Percentiles rank a stretch among this genome's conserved stretches.
These are phyloP conservation scores for Microcebus jonahi DNA, from an alignment of 2,113 vertebrate species.

Conservation along the genomic window DNA sequence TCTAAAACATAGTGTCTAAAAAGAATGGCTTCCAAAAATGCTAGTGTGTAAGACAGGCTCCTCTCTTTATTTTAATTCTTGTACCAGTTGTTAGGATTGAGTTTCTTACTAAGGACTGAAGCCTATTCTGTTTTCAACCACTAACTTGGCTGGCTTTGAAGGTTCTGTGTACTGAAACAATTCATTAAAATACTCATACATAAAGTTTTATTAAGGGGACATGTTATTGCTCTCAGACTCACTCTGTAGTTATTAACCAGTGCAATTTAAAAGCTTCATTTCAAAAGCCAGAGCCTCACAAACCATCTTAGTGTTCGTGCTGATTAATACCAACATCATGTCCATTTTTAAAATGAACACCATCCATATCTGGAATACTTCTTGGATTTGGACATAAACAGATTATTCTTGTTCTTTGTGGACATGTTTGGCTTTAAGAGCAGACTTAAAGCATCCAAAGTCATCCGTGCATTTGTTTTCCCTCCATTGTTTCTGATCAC, in stretches of 20 bases:
- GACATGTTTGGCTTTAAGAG: background rate
- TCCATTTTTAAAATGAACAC: background rate
- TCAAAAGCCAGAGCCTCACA: slow-evolving; percentile 26
- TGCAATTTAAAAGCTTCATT: slow-evolving; percentile 60
- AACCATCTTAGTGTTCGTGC: background rate
- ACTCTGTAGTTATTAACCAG: slow-evolving; percentile 29
- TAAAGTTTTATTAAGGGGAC: slow-evolving; percentile 69
- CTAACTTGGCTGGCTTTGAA: slow-evolving; percentile 61
- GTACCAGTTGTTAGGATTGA: slow-evolving; percentile 62
- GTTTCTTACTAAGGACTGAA: slow-evolving; percentile 63
- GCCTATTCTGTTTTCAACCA: slow-evolving; percentile 65
- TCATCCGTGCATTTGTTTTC: background rate
- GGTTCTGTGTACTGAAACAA: slow-evolving; percentile 49
- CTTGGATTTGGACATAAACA: background rate
- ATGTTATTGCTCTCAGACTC: slow-evolving; percentile 22
- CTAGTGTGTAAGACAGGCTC: background rate
- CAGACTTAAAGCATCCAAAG: background rate
- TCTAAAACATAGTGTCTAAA: slow-evolving; percentile 53
- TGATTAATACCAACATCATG: background rate
- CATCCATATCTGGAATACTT: background rate
- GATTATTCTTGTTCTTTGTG: background rate
- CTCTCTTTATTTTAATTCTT: slow-evolving; percentile 55
- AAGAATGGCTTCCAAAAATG: slow-evolving; percentile 55
- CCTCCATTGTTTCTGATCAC: background rate
- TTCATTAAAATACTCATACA: slow-evolving; percentile 64